Evolutionary conservation across 2,797 vertebrate genomes (phyloP), one percentile per base, ranked within the genome.

Genomic region (Chloroceryle inda): DNA sequence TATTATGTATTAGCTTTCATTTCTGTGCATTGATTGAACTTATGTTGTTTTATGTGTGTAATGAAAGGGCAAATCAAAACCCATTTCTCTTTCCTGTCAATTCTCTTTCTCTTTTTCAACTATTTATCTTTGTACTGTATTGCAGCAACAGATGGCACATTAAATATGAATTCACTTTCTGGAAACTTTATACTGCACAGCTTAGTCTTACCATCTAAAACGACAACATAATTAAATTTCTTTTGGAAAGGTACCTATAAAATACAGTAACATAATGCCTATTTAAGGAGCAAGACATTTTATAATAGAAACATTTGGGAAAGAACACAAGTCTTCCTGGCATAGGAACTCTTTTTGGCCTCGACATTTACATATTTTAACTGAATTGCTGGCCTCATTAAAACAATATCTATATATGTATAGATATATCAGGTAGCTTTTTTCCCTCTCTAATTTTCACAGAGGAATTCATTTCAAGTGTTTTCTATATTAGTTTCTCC

Each of bases 11-110:
- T 97, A 94, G 91, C 97, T 97, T 98, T 98, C 97, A 97, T 98
- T 98, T 96, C 98, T 97, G 97, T 96, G 97, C 98, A 98, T 97
- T 98, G 98, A 98, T 97, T 98, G 98, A 98, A 97, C 96, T 97
- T 89, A 58, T 83, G 95, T 77, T 98, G 94, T 95, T 97, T 98
- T 97, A 97, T 98, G 97, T 92, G 94, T 40, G 88, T 16, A 77
- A 95, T 97, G 98, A 98, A 98, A 98, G 97, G 94, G 97, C 92
- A 96, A 96, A 96, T 96, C 92, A 93, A 96, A 95, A 59, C 73
- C 49, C 82, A 96, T 96, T 96, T 96, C 92, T 96, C 95, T 88
- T 93, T 94, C 81, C 95, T 90, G 87, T 94, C 95, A 92, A 86
- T 92, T 89, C 90, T 75, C 79, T 88, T 73, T 90, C 92, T 96